These are phyloP conservation scores for Enteromius thamalakanensis DNA, from an alignment of 2,797 vertebrate species.

Conservation along the genomic window DNA sequence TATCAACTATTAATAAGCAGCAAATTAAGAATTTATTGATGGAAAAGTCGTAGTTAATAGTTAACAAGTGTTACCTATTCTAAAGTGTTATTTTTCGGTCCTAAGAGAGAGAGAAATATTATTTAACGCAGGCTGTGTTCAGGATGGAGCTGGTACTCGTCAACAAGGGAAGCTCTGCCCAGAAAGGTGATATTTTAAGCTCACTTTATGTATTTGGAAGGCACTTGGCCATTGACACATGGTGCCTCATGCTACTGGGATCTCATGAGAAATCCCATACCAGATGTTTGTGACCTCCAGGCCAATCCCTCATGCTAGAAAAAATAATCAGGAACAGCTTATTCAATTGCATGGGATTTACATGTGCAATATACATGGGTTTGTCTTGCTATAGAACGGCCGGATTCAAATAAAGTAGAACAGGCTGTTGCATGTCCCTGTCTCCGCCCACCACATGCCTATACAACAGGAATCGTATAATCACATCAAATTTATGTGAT, in stretches of 20 bases:
- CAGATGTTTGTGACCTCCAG: conserved; percentile 46
- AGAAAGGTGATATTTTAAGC: conserved; percentile 10
- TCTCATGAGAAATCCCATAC: conserved; percentile 38
- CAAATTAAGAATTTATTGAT: too few species aligned
- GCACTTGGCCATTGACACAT: conserved; percentile 15
- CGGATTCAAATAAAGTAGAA: conserved; percentile 41
- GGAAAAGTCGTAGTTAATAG: too few species aligned
- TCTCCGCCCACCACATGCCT: conserved; percentile 11
- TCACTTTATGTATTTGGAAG: conserved; percentile 14
- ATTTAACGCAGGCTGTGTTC: neutral
- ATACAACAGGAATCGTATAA: conserved; percentile 39
- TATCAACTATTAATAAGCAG: too few species aligned
- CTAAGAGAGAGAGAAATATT: neutral
- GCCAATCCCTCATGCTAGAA: conserved; percentile 26
- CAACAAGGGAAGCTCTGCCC: neutral
- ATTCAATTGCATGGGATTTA: conserved; percentile 38
- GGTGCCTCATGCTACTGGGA: neutral
- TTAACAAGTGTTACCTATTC: too few species aligned
- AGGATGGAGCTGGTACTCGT: neutral
- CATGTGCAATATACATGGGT: conserved; percentile 38
- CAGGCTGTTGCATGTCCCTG: conserved; percentile 31
- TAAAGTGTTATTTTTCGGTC: too few species aligned
- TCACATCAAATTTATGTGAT: conserved; percentile 38
- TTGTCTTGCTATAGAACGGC: conserved; percentile 18
- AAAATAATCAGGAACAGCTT: conserved; percentile 43